phyloP scores from a whole-genome alignment of 2,888 invertebrate species.

The Crepidodera aurea region DNA sequence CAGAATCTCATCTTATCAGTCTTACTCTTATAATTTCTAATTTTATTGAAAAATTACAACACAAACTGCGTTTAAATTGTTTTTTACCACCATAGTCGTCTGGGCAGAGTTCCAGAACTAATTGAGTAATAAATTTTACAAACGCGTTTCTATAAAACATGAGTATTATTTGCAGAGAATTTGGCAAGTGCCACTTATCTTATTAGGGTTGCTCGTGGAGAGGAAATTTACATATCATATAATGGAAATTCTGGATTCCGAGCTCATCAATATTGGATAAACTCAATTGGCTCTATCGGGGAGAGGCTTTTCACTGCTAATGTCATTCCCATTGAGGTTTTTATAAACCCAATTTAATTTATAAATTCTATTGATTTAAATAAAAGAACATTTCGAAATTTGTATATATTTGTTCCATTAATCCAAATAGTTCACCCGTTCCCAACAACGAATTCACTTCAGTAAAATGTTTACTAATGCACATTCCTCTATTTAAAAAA shows the following conservation, averaged over 20 bases:
- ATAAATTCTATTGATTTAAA: too few relatives aligned
- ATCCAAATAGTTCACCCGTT: too few relatives aligned
- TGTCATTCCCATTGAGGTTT: too few relatives aligned
- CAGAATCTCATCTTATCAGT: too few relatives aligned
- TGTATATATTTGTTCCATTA: too few relatives aligned
- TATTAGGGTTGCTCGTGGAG: neutral
- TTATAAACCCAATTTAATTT: too few relatives aligned
- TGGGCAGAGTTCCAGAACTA: neutral
- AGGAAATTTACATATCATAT: neutral
- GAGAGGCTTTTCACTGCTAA: too few relatives aligned
- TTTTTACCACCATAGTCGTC: neutral
- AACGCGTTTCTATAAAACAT: neutral
- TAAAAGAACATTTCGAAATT: too few relatives aligned
- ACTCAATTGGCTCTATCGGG: neutral
- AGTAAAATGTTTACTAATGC: too few relatives aligned
- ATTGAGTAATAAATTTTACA: neutral
- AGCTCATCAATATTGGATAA: neutral
- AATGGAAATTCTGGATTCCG: neutral
- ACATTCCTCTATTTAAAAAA: too few relatives aligned
- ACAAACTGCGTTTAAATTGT: neutral
- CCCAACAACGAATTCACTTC: too few relatives aligned
- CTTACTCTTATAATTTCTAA: too few relatives aligned
- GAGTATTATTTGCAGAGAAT: neutral
- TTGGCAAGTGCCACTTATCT: neutral
- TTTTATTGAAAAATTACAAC: neutral